These are phyloP conservation scores for Tauraco hartlaubi DNA, from an alignment of 2,797 vertebrate genomes.

Conservation along the genomic window DNA sequence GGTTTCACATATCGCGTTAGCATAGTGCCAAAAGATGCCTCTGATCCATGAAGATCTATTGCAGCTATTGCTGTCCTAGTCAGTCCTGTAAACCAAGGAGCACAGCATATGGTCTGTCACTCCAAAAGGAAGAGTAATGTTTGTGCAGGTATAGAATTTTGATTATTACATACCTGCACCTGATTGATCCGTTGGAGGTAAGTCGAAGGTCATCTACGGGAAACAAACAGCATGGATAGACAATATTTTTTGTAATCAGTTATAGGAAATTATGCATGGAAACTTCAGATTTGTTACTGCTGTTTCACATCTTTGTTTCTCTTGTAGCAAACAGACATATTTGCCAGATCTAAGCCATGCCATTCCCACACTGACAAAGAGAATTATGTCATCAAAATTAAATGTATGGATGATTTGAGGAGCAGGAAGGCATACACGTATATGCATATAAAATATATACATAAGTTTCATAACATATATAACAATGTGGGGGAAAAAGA, in stretches of 20 bases:
- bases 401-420: background rate
- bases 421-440: rapidly evolving
- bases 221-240: background rate
- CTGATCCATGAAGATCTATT: background rate
- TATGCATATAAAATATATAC: rapidly evolving
- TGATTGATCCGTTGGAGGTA: background rate
- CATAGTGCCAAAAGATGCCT: background rate
- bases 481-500: rapidly evolving
- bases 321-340: background rate
- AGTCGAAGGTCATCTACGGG: background rate
- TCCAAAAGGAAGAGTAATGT: background rate
- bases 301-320: background rate
- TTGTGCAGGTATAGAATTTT: background rate
- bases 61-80: background rate
- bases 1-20: background rate
- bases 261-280: background rate
- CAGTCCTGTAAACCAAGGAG: background rate
- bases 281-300: background rate
- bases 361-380: background rate
- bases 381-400: background rate
- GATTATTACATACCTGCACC: background rate
- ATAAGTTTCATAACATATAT: background rate
- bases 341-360: background rate
- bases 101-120: background rate
- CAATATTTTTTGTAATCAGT: background rate